Evolutionary conservation across 2,113 vertebrate genomes (phyloP).

Genomic region (Tauraco erythrolophus): DNA sequence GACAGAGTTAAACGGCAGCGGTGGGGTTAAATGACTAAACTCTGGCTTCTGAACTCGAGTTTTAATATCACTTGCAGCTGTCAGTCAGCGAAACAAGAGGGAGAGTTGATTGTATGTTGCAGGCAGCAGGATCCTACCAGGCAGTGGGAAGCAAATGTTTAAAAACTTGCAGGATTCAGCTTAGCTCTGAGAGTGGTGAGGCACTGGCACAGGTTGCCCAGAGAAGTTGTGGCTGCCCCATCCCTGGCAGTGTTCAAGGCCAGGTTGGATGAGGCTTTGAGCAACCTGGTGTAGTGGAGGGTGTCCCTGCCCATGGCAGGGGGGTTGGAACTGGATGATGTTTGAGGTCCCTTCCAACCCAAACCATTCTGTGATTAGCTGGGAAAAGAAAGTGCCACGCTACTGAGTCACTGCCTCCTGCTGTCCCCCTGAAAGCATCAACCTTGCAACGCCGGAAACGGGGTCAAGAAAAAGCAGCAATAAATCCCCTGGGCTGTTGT

Average conservation of each 20-base stretch:
- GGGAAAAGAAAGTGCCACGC: not conserved
- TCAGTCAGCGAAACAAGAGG: not conserved
- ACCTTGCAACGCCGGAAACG: fast-evolving
- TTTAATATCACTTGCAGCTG: not conserved
- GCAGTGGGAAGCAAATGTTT: not conserved
- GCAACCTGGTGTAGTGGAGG: no score
- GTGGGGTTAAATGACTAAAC: not conserved
- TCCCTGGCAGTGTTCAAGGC: no score
- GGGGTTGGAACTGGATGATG: no score
- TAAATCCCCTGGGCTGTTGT: not conserved
- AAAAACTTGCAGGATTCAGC: not conserved
- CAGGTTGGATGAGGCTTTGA: no score
- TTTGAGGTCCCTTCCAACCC: no score
- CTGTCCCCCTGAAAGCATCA: not conserved
- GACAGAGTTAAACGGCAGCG: not conserved
- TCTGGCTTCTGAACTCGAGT: not conserved
- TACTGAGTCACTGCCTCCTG: not conserved
- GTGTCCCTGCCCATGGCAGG: no score
- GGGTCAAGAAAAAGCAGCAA: not conserved
- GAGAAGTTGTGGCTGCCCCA: no score
- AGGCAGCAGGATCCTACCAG: not conserved
- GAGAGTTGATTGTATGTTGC: not conserved
- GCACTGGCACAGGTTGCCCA: no score
- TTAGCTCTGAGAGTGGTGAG: no score
- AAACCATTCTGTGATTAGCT: no score